A percentile compares a stretch with the other conserved stretches of the same genome.
Conservation (phyloP, 2,113 vertebrate species). For the Otocyon megalotis region DNA sequence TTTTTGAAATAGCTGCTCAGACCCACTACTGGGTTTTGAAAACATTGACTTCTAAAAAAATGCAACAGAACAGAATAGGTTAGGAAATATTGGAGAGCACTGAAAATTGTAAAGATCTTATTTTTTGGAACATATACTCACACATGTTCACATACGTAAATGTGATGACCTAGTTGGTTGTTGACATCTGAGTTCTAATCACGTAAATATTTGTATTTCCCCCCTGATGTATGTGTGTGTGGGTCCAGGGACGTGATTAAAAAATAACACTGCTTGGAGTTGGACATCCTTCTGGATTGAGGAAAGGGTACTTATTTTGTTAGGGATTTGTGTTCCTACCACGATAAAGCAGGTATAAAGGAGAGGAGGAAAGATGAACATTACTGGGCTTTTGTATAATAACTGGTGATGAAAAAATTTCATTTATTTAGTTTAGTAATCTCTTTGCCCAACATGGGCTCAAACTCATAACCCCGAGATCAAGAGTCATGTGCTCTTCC, state of each 20-base stretch:
- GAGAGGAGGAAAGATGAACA: neutral
- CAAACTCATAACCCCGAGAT: neutral
- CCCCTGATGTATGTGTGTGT: neutral
- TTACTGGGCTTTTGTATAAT: neutral
- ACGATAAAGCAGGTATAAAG: neutral
- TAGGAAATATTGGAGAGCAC: neutral
- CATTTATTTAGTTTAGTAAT: neutral
- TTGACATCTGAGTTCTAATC: neutral
- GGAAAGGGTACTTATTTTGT: neutral
- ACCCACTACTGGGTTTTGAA: neutral
- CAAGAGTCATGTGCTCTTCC: neutral
- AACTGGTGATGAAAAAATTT: neutral
- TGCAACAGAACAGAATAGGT: neutral
- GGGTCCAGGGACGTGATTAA: neutral
- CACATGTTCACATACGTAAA: neutral
- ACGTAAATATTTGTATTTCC: neutral
- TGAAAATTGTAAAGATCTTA: neutral
- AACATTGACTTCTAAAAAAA: neutral
- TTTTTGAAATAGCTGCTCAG: neutral
- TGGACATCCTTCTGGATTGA: neutral
- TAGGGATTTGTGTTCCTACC: neutral
- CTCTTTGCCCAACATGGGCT: neutral
- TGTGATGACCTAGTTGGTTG: neutral
- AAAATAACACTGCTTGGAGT: neutral
- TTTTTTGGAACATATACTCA: neutral